Base-by-base conservation (phyloP, 1,140 invertebrate genomes). In the Phymorhynchus buccinoides region DNA sequence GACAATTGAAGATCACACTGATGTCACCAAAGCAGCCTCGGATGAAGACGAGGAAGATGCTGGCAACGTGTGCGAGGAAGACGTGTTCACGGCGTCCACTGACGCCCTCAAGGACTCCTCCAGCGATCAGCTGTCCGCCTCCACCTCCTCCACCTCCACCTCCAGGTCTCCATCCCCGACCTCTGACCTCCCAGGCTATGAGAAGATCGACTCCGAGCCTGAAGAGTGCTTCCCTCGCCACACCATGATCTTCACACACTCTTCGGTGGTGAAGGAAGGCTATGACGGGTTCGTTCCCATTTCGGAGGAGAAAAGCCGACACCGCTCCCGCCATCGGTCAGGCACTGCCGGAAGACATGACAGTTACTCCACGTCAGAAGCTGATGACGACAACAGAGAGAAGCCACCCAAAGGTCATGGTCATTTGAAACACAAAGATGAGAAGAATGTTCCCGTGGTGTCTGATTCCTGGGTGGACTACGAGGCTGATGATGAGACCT, bases 401-500 rank as follows among this genome's bases (percentile, higher is more conserved):
- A 75, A 37, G 27, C 37, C 22, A 3, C 41, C 48, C 77, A 39
- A 32, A 48, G 1, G 37, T 0, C 41, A 42, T 39, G 32, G 16
- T 14, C 62, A 35, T 14, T 18, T 22, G 18, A 42, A 44, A n/a
- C 62, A 12, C 56, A 39, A 32, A 27, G 16, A 18, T 41, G 39
- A 32, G 3, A 66, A 27, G 4, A 30, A 35, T 22, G 7, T 71
- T 35, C 9, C 22, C 30, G 7, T 83, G 66, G 32, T 71, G 16
- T 14, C 3, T 12, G 81, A 83, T 16, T 7, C 41, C 18, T 73
- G 44, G 62, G 4, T 35, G 27, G 81, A 66, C 41, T 83, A 83
- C 37, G 81, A 83, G 35, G 81, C 81, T 42, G 81, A 83, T 44
- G 81, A 83, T 12, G 81, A 44, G 7, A 71, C 81, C 0, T 83